Evolutionary conservation across 2,797 vertebrate species (phyloP), one percentile per base, ranked within the genome.

Genomic region (Scarus forsteni): DNA sequence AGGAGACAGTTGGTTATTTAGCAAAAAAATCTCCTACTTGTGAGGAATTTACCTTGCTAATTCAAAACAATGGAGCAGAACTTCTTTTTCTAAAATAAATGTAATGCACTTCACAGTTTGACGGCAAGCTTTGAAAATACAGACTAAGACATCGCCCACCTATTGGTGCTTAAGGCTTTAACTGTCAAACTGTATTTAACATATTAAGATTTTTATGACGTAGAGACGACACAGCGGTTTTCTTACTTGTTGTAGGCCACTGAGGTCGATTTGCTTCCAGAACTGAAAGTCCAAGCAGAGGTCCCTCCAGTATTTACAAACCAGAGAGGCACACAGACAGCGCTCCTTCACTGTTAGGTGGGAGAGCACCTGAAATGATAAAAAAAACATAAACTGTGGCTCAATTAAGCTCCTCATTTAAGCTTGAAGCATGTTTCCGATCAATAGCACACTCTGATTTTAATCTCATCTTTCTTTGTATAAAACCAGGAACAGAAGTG

Each of bases 201-300:
- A 11, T 10, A 10, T 10, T 10, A 10, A 11, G 11, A 12, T 11
- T 10, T 11, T 10, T 60, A 36, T 48, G 9, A 8, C 10, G 18
- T 46, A 27, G 16, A 36, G 1, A 18, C 2, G 7, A 7, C 36
- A 0, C 15, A 45, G 5, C 15, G 42, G 5, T 18, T 44, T 69
- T 43, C 52, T 90, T 94, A 99, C 98, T 95, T 98, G 96, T 83
- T 99, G 96, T 80, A 97, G 96, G 93, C 96, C 97, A 90, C 97
- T 99, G 90, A 99, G 97, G 91, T 99, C 97, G 53, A 99, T 93
- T 86, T 97, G 97, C 89, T 99, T 98, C 98, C 98, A 99, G 92
- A 99, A 99, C 86, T 99, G 97, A 89, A 99, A 99, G 92, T 99
- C 97, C 92, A 99, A 94, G 91, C 98, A 99, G 77, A 99, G 97